These are phyloP conservation scores for Drosophila ohnishii DNA, from an alignment of 1,140 invertebrate species.

Conservation along the genomic window DNA sequence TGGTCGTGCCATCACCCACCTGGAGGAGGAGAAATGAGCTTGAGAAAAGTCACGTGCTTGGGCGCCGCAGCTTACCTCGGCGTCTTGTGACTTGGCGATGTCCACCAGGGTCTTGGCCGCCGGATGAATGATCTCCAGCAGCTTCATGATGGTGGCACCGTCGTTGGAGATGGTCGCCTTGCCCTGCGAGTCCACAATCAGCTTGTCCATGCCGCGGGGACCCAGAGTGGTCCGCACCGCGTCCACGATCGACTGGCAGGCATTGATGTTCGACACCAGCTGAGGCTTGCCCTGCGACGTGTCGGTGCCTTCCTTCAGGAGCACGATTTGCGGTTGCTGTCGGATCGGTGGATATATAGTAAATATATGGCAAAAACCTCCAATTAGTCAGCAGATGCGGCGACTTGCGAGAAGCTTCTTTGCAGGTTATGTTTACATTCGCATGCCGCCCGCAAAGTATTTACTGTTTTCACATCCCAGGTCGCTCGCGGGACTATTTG, in stretches of 20 bases:
- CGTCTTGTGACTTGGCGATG: constrained; percentile 99
- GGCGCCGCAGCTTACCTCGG: constrained; percentile 89
- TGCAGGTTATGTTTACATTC: constrained; percentile 76
- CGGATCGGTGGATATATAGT: constrained; percentile 64
- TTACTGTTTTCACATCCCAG: background rate
- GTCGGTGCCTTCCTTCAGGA: constrained; percentile 99
- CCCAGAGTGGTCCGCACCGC: constrained; percentile 97
- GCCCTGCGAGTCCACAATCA: constrained; percentile 95
- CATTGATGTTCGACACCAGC: constrained; percentile 99
- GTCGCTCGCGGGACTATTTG: constrained; percentile 34
- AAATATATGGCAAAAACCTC: constrained; percentile 9
- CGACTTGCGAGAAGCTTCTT: constrained; percentile 79
- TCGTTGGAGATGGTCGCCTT: constrained; percentile 99
- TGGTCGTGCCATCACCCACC: constrained; percentile 99
- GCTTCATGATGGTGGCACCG: constrained; percentile 99
- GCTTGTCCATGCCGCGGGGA: constrained; percentile 99
- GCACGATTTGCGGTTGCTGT: constrained; percentile 98
- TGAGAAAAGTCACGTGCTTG: constrained; percentile 43
- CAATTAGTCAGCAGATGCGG: constrained; percentile 67
- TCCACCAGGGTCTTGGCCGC: constrained; percentile 99
- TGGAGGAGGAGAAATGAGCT: constrained; percentile 79
- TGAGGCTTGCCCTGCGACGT: constrained; percentile 97
- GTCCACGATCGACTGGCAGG: constrained; percentile 98
- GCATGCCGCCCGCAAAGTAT: constrained; percentile 37
- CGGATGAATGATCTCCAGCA: constrained; percentile 98